phyloP scores from a whole-genome alignment of 1,140 invertebrate species.

The Cydia pomonella region DNA sequence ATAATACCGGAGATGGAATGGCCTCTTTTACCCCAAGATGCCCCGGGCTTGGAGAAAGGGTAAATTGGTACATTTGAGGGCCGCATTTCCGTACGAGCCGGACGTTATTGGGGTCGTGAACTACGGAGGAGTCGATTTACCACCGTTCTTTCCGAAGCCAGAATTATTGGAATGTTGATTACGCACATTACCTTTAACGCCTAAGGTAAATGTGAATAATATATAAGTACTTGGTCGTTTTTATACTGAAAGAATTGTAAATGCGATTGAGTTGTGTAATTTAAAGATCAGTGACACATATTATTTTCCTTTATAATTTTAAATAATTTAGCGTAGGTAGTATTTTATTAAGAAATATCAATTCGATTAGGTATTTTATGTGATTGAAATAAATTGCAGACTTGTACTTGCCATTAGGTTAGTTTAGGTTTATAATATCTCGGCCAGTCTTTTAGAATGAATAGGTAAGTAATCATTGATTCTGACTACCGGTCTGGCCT shows the following conservation, averaged over 20 bases:
- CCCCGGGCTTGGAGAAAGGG: constrained; percentile 45
- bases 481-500: no score
- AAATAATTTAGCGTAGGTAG: no score
- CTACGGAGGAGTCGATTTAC: constrained; percentile 49
- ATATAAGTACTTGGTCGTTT: neutral
- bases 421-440: no score
- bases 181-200: constrained; percentile 13
- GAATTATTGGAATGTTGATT: constrained; percentile 31
- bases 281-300: no score
- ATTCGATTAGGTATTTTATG: no score
- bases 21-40: constrained; percentile 49
- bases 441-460: no score
- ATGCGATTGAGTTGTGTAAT: no score
- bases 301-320: no score
- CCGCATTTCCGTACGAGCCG: constrained; percentile 52
- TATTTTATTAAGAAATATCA: no score
- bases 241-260: neutral
- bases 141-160: constrained; percentile 33
- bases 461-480: no score
- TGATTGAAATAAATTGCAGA: no score
- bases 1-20: constrained; percentile 52
- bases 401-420: no score
- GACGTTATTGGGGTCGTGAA: constrained; percentile 54
- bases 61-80: constrained; percentile 55
- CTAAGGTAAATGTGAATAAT: constrained; percentile 6